phyloP scores from a whole-genome alignment of 2,113 vertebrate species.

The Herpetotheres cachinnans region DNA sequence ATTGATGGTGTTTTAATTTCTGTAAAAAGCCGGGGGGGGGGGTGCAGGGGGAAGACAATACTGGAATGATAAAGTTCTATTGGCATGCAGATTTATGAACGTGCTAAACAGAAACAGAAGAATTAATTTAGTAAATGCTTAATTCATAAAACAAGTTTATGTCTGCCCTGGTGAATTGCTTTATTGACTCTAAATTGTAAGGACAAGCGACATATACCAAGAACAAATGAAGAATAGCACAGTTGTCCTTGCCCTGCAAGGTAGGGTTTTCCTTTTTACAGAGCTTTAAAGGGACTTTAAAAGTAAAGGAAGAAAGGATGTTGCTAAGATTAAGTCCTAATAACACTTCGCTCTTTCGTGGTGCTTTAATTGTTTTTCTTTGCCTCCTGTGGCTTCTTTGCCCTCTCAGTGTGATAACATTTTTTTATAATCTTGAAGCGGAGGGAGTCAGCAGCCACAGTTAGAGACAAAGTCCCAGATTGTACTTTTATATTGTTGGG shows the following conservation, averaged over 20 bases:
- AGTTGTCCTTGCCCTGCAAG: not conserved
- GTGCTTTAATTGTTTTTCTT: not conserved
- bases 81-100: not conserved
- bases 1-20: not conserved
- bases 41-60: not conserved
- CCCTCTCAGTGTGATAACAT: not conserved
- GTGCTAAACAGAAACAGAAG: not conserved
- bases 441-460: not conserved
- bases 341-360: not conserved
- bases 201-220: not conserved
- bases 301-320: not conserved
- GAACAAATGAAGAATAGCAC: not conserved
- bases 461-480: not conserved
- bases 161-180: not conserved
- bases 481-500: not conserved
- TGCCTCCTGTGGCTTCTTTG: not conserved
- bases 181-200: slow-evolving; percentile 12
- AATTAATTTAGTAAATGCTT: not conserved
- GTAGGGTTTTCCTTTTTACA: not conserved
- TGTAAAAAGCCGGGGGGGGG: not conserved
- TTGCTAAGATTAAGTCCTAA: not conserved
- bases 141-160: not conserved
- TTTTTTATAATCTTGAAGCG: not conserved
- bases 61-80: not conserved
- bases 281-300: not conserved